These are phyloP conservation scores for Schlechtendalia chinensis DNA, from an alignment of 1,140 invertebrate genomes.

Conservation along the genomic window DNA sequence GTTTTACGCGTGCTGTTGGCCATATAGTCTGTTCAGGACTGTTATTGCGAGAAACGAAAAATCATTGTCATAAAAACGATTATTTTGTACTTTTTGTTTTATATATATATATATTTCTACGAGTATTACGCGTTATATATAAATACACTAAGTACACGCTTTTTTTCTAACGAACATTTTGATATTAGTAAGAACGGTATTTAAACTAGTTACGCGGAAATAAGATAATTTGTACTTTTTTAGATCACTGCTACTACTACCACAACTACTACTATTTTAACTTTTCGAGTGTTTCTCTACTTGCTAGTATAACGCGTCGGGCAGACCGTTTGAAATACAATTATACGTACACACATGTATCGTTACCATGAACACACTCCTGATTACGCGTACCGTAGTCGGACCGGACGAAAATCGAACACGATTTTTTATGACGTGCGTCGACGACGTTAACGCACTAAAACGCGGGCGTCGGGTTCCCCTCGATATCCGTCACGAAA, in stretches of 20 bases:
- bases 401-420: too few relatives aligned
- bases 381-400: background rate
- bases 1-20: background rate
- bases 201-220: background rate
- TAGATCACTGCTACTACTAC: constrained; percentile 12
- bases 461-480: too few relatives aligned
- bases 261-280: too few relatives aligned
- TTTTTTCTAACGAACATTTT: background rate
- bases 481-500: too few relatives aligned
- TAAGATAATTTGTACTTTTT: constrained; percentile 9
- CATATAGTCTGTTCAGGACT: too few relatives aligned
- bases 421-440: background rate
- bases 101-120: constrained; percentile 22
- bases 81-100: background rate
- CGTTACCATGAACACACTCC: background rate
- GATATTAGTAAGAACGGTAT: background rate
- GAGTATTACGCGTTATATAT: background rate
- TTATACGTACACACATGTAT: background rate
- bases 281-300: constrained; percentile 8
- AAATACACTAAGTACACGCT: background rate
- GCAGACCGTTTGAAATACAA: background rate
- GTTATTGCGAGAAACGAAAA: background rate
- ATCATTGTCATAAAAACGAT: too few relatives aligned
- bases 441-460: background rate
- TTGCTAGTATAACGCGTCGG: too few relatives aligned